Evolutionary conservation across 2,797 vertebrate genomes (phyloP).

Genomic region (Typhlichthys subterraneus): DNA sequence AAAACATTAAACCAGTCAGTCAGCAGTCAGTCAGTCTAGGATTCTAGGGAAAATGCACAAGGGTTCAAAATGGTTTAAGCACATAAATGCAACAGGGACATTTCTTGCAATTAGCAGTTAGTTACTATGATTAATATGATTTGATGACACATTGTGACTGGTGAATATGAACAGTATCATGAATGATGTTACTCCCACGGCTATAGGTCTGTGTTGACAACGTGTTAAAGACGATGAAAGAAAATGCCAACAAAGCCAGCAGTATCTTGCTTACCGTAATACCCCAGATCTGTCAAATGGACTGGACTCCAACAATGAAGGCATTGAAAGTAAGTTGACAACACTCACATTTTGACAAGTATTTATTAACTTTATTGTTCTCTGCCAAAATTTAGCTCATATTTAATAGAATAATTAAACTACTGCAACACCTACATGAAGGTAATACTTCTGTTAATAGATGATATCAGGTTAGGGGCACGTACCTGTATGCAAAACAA

Average conservation of each 20-base stretch:
- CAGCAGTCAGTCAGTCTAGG: constrained; percentile 25
- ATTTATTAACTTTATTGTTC: too few relatives aligned
- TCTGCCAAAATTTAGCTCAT: too few relatives aligned
- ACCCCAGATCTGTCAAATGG: constrained; percentile 90
- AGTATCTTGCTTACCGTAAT: constrained; percentile 92
- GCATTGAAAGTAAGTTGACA: constrained; percentile 80
- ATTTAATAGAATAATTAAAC: too few relatives aligned
- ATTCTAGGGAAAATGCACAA: constrained; percentile 39
- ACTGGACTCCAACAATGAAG: constrained; percentile 86
- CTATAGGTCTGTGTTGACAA: constrained; percentile 93
- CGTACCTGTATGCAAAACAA: too few relatives aligned
- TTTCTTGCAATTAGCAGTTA: constrained; percentile 1
- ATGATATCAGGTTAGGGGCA: too few relatives aligned
- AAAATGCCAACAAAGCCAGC: constrained; percentile 96
- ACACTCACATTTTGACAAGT: too few relatives aligned
- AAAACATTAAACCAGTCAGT: constrained; percentile 38
- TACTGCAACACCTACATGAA: too few relatives aligned
- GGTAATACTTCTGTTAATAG: too few relatives aligned
- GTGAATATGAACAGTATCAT: background rate
- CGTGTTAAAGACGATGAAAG: constrained; percentile 94
- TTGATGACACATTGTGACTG: background rate
- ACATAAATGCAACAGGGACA: constrained; percentile 20
- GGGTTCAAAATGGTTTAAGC: constrained; percentile 34
- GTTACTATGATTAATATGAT: too few relatives aligned
- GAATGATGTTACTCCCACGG: too few relatives aligned